A percentile compares a stretch with the other conserved stretches of the same genome.
Conservation (phyloP, 2,113 vertebrate species). For the Lethenteron reissneri region DNA sequence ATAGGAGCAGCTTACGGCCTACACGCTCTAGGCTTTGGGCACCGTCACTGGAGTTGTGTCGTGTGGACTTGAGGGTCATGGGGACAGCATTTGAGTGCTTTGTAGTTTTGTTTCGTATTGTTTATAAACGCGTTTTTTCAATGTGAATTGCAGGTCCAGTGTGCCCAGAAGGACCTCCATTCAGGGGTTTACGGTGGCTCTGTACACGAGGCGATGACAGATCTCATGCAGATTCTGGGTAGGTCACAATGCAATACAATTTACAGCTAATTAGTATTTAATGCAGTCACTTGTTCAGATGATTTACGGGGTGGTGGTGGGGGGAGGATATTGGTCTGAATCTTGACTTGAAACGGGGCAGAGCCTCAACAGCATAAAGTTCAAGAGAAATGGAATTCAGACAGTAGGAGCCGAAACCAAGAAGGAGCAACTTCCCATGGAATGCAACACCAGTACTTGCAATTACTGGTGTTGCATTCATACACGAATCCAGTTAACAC, state of each 20-base stretch:
- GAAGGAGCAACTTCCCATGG: neutral
- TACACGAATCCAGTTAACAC: neutral
- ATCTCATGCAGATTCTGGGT: constrained; percentile 68
- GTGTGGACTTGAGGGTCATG: too few species aligned
- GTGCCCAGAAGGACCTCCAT: constrained; percentile 56
- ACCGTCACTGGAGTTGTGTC: too few species aligned
- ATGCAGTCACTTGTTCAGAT: neutral
- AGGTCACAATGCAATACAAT: constrained; percentile 15
- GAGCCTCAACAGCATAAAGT: neutral
- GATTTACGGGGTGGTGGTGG: neutral
- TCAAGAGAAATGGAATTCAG: neutral
- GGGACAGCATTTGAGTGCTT: too few species aligned
- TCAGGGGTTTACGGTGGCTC: constrained; percentile 87
- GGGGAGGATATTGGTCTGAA: neutral
- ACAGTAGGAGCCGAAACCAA: neutral
- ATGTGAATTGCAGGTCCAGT: constrained; percentile 32
- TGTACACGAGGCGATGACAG: constrained; percentile 76
- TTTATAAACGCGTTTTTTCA: neutral
- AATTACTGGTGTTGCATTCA: neutral
- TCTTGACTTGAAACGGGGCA: neutral
- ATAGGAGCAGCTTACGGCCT: too few species aligned
- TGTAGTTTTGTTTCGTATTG: too few species aligned
- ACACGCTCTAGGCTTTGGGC: too few species aligned
- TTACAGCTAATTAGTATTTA: neutral
- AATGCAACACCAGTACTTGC: neutral